These are phyloP conservation scores for Holothuria leucospilota DNA, from an alignment of 53 echinoderm and acorn worm species.

Conservation along the genomic window DNA sequence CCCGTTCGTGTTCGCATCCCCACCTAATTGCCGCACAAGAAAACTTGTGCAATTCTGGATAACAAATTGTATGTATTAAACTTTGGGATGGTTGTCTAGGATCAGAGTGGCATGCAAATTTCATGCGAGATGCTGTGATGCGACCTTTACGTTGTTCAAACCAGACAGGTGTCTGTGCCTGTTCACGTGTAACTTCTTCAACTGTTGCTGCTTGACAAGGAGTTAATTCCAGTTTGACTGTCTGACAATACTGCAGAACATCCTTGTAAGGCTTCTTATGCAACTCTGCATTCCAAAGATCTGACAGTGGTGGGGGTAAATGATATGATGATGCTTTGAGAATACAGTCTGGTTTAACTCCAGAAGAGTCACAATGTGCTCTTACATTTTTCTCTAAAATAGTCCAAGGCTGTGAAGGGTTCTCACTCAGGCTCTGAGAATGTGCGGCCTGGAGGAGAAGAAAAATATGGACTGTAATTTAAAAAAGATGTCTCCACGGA, in stretches of 20 bases:
- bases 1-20: constrained; percentile 57
- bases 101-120: constrained; percentile 22
- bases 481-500: neutral
- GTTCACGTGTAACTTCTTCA: neutral
- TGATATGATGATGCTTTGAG: neutral
- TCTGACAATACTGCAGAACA: neutral
- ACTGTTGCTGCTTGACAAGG: neutral
- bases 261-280: constrained; percentile 15
- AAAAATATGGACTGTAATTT: neutral
- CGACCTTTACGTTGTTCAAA: constrained; percentile 21
- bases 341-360: neutral
- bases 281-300: neutral
- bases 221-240: constrained; percentile 5
- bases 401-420: constrained; percentile 54
- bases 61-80: constrained; percentile 39
- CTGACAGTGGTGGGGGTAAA: constrained; percentile 13
- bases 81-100: constrained; percentile 31
- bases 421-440: constrained; percentile 46
- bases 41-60: constrained; percentile 34
- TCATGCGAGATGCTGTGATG: constrained; percentile 21
- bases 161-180: constrained; percentile 4
- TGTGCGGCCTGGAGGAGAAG: constrained; percentile 41
- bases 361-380: constrained; percentile 53
- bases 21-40: constrained; percentile 43
- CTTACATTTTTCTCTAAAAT: constrained; percentile 51